Conservation (phyloP, 2,888 invertebrate genomes). For the Zygothrica quintamaculata region DNA sequence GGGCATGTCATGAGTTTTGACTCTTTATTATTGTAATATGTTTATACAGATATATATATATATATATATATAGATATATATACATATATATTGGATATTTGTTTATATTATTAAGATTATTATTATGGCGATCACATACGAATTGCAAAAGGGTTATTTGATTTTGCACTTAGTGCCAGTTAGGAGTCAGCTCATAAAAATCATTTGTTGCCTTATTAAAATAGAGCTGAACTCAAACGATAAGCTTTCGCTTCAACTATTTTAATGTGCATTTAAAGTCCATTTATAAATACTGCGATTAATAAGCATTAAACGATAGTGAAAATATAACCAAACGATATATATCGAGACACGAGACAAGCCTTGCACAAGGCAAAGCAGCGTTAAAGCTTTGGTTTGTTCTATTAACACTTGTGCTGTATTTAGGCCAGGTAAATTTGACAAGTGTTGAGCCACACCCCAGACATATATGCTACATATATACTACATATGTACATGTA, state of each 20-base stretch:
- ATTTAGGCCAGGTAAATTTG: constrained; percentile 20
- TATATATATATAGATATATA: constrained; percentile 10
- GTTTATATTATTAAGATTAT: constrained; percentile 55
- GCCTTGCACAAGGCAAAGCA: too few relatives aligned
- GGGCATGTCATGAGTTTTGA: constrained; percentile 49
- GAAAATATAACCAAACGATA: neutral
- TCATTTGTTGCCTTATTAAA: constrained; percentile 28
- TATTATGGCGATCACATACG: constrained; percentile 66
- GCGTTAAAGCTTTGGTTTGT: too few relatives aligned
- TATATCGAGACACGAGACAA: constrained; percentile 5
- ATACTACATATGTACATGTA: constrained; percentile 8
- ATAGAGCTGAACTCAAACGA: neutral
- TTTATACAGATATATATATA: neutral
- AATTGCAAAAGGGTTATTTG: constrained; percentile 64
- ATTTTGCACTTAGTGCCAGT: constrained; percentile 66
- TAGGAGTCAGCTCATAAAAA: constrained; percentile 36
- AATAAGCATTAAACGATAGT: neutral
- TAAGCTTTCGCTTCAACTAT: constrained; percentile 61
- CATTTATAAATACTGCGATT: neutral
- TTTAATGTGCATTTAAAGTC: constrained; percentile 48
- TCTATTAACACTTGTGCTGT: too few relatives aligned
- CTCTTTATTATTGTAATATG: constrained; percentile 1
- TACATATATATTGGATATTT: constrained; percentile 50
- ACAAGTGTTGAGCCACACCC: constrained; percentile 45
- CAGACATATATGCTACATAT: constrained; percentile 2